Evolutionary conservation across 2,888 invertebrate species (phyloP), one percentile per base, ranked within the genome.

Genomic region (Notodonta dromedarius): DNA sequence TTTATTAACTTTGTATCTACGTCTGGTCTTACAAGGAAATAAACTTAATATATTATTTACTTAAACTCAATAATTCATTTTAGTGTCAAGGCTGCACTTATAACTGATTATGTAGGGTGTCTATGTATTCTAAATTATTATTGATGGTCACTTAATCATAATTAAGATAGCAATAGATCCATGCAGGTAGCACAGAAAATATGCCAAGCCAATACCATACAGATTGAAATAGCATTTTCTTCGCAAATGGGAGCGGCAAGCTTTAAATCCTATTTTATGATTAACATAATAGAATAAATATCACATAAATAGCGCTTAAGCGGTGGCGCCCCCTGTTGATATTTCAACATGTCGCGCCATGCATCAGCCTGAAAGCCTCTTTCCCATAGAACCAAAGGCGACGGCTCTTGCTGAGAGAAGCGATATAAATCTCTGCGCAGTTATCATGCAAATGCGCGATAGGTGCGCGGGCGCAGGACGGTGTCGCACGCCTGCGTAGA

Each of bases 361-460:
- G 39, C 53, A 53, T 32, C 55, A n/a, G 40, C 42, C 9, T 40
- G n/a, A 16, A 35, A 44, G 56, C 16, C 56, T 24, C 16, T 13
- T 24, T 44, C 40, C 56, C 44, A 56, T 44, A 56, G 40, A 24
- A 44, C 6, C 44, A 56, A 35, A 44, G 9, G 44, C 24, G 3
- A 44, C 11, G 44, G 9, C 40, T 44, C 56, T 42, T 13, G 46
- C 56, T 14, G 57, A 44, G 6, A 7, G 35, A 24, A 14, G 44
- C 7, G 56, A 51, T 58, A 55, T 53, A 48, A 55, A 60, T 58
- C 58, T 61, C 35, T 52, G 54, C 13, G 40, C 62, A 61, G 59
- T 67, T 74, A 40, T 70, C 58, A 72, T 72, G 67, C 16, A 59
- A 72, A 72, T 73, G 58, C 52, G 54, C 35, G n/a, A 35, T 35